Evolutionary conservation across 2,113 vertebrate species (phyloP).

Genomic region (Pterocles orientalis): DNA sequence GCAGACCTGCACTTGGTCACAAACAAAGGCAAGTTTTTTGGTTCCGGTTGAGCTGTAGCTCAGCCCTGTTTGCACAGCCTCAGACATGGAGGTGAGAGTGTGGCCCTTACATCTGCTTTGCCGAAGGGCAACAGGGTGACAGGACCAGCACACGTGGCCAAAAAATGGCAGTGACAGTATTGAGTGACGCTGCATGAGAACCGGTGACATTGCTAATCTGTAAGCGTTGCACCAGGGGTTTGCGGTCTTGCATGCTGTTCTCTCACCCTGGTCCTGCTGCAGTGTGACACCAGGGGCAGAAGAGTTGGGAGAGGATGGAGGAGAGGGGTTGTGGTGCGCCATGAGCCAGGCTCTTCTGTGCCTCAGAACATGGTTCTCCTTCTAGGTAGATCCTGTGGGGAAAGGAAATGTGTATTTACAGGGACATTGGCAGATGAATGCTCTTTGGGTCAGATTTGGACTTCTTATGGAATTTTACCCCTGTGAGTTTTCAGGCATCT

Average conservation of each 20-base stretch:
- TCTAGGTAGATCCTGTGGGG: background rate
- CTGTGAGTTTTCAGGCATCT: background rate
- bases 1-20: background rate
- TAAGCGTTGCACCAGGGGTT: no score
- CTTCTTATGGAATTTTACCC: background rate
- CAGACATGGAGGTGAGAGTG: accelerated
- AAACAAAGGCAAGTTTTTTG: accelerated
- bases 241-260: background rate
- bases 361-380: background rate
- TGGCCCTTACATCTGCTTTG: background rate
- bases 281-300: background rate
- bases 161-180: background rate
- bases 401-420: background rate
- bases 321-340: background rate
- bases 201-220: background rate
- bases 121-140: background rate
- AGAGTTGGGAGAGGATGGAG: no score
- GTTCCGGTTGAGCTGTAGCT: background rate
- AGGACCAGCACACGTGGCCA: background rate
- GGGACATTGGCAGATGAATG: background rate
- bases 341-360: background rate
- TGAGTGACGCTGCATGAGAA: accelerated
- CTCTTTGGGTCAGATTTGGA: background rate
- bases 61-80: background rate
- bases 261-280: background rate